Percentiles rank a stretch among this genome's conserved stretches.
phyloP scores from a whole-genome alignment of 37 sponge, comb jelly and placozoan species.

The Oscarella lobularis region DNA sequence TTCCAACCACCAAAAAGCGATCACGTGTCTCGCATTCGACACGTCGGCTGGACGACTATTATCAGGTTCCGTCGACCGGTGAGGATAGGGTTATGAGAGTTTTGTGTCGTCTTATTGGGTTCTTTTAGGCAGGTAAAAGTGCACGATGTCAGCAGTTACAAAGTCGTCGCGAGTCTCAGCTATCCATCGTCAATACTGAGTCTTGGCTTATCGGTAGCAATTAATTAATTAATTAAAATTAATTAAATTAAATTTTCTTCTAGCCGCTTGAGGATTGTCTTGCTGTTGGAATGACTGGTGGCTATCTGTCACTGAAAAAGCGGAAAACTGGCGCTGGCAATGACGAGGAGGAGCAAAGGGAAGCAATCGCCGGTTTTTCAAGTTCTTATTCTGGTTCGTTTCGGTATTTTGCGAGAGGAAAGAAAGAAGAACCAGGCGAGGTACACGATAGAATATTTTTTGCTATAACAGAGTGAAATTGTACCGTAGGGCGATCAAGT shows the following conservation, averaged over 20 bases:
- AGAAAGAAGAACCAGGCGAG: not conserved
- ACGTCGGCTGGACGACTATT: constrained; percentile 49
- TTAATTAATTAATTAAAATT: not conserved
- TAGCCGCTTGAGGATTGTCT: constrained; percentile 82
- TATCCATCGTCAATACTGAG: constrained; percentile 84
- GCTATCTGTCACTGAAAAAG: constrained; percentile 47
- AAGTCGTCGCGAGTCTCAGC: constrained; percentile 62
- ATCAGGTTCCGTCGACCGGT: constrained; percentile 80
- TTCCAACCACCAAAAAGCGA: constrained; percentile 97
- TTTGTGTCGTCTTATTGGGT: not conserved
- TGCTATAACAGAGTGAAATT: not conserved
- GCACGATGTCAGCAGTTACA: constrained; percentile 72
- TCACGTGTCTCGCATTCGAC: constrained; percentile 70
- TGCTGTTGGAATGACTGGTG: constrained; percentile 81
- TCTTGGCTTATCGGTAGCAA: constrained; percentile 73
- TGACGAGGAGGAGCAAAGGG: not conserved
- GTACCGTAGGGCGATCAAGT: constrained; percentile 29
- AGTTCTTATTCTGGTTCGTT: not conserved
- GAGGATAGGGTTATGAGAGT: constrained; percentile 5
- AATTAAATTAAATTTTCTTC: not conserved
- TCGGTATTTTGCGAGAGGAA: not conserved
- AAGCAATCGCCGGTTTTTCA: not conserved
- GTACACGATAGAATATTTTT: not conserved
- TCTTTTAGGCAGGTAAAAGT: constrained; percentile 75
- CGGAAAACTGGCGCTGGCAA: not conserved